A percentile compares a stretch with the other conserved stretches of the same genome.
These are phyloP conservation scores for Charadrius vociferus DNA, from an alignment of 2,113 vertebrate species.

Conservation along the genomic window DNA sequence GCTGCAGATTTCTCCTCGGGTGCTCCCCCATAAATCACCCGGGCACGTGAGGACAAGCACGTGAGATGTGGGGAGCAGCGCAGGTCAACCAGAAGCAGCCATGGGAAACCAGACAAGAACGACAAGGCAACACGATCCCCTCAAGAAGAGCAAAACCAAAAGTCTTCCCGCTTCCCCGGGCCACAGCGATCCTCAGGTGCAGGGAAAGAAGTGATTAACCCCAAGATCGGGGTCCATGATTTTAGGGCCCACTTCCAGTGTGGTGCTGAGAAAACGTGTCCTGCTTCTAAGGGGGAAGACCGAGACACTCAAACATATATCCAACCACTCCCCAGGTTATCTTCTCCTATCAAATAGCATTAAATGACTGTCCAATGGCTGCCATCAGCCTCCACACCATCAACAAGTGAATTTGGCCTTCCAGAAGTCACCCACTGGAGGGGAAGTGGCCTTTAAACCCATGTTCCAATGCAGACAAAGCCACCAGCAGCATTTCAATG, in stretches of 20 bases:
- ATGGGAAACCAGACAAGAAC: rapidly evolving
- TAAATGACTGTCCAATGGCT: not conserved
- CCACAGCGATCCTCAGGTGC: not conserved
- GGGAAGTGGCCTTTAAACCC: not conserved
- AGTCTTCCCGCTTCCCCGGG: not conserved
- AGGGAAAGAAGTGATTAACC: not conserved
- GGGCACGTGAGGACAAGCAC: not conserved
- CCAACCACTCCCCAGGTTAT: not conserved
- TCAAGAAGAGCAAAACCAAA: not conserved
- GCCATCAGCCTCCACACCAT: not conserved
- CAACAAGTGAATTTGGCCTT: not conserved
- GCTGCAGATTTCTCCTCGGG: not conserved
- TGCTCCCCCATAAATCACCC: constrained; percentile 23
- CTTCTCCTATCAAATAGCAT: not conserved
- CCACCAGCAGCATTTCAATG: not conserved
- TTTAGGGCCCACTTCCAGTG: not conserved
- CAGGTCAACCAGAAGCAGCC: not conserved
- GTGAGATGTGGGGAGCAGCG: not conserved
- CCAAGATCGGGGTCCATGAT: rapidly evolving
- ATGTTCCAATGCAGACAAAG: not conserved
- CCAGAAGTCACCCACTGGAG: not conserved
- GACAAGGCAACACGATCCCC: not conserved
- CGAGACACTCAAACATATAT: not conserved
- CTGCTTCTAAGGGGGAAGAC: not conserved
- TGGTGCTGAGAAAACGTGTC: not conserved